A percentile compares a stretch with the other conserved stretches of the same genome.
Evolutionary conservation across 1,140 invertebrate genomes (phyloP).

Genomic region (Cataglyphis hispanica): DNA sequence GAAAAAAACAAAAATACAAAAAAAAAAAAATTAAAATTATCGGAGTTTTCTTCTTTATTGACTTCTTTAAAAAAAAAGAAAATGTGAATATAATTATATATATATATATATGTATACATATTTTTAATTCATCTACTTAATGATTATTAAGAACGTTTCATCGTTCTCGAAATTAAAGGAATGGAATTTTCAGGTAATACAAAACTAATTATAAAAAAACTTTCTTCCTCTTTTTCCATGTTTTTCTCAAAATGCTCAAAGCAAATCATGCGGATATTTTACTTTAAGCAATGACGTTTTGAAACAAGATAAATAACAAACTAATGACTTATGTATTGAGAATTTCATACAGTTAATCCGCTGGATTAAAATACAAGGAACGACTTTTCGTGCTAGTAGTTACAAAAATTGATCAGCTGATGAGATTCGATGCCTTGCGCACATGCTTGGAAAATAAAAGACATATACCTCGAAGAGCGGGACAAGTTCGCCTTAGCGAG

Average conservation of each 20-base stretch:
- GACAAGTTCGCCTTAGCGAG: constrained; percentile 55
- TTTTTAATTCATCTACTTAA: constrained; percentile 6
- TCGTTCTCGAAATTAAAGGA: constrained; percentile 4
- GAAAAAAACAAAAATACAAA: constrained; percentile 22
- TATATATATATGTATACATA: constrained; percentile 65
- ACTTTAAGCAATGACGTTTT: neutral
- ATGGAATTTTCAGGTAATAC: neutral
- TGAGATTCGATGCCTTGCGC: constrained; percentile 26
- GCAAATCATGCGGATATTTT: neutral
- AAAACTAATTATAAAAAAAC: neutral
- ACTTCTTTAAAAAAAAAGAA: constrained; percentile 44
- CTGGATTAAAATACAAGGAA: neutral
- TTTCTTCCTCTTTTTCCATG: neutral
- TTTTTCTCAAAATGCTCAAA: neutral
- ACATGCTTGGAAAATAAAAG: constrained; percentile 15
- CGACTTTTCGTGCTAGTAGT: neutral
- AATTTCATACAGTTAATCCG: neutral
- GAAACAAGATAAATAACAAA: neutral
- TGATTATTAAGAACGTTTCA: constrained; percentile 49
- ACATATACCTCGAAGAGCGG: constrained; percentile 34
- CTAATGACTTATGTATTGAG: neutral
- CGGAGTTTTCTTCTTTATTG: neutral
- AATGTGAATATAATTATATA: constrained; percentile 56
- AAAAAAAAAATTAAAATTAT: neutral
- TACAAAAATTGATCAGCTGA: constrained; percentile 47